Conservation (phyloP, 2,113 vertebrate genomes). For the Hippocampus barbouri region DNA sequence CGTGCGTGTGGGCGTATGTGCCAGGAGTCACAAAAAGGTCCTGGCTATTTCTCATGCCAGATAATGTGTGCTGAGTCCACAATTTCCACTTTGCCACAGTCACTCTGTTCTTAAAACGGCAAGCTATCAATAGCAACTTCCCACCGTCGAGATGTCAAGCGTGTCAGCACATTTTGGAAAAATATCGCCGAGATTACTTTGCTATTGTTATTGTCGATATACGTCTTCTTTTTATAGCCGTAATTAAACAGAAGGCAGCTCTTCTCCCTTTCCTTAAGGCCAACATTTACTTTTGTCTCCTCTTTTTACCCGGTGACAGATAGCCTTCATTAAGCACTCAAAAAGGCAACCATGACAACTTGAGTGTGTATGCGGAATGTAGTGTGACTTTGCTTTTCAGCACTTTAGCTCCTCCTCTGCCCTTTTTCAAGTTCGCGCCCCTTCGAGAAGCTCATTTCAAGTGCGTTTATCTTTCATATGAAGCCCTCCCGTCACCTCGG, state of each 20-base stretch:
- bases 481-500: conserved; percentile 20
- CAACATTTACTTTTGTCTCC: conserved; percentile 23
- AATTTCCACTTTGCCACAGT: conserved; percentile 56
- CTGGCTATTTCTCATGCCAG: conserved; percentile 45
- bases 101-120: conserved; percentile 47
- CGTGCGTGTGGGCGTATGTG: conserved; percentile 9
- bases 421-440: background rate
- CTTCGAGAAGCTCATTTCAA: background rate
- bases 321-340: conserved; percentile 51
- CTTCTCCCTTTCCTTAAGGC: conserved; percentile 31
- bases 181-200: conserved; percentile 48
- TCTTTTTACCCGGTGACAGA: conserved; percentile 34
- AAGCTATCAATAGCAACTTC: conserved; percentile 66
- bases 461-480: conserved; percentile 28
- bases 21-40: conserved; percentile 33
- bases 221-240: conserved; percentile 28
- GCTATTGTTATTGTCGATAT: conserved; percentile 43
- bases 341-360: conserved; percentile 44
- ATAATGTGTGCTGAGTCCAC: conserved; percentile 65
- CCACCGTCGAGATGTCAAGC: conserved; percentile 39
- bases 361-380: background rate
- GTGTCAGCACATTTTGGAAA: conserved; percentile 60
- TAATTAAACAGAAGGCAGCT: conserved; percentile 34
- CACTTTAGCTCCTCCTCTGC: background rate
- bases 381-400: conserved; percentile 4